These are phyloP conservation scores for Cirrhinus mrigala DNA, from an alignment of 2,797 vertebrate genomes.

Conservation along the genomic window DNA sequence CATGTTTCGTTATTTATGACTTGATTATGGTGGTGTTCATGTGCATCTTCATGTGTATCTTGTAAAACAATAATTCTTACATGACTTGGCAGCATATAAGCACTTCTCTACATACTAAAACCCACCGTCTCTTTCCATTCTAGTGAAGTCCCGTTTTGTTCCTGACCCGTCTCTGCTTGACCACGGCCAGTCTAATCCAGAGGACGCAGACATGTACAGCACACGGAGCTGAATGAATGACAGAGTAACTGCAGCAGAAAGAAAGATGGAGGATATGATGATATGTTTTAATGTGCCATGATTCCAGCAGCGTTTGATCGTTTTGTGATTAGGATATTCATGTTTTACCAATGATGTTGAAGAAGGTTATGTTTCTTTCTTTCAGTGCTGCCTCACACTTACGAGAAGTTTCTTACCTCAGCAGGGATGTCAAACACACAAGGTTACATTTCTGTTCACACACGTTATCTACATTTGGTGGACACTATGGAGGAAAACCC, in stretches of 20 bases:
- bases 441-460: background rate
- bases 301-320: conserved; percentile 6
- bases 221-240: conserved; percentile 71
- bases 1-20: too few relatives aligned
- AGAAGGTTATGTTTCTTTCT: background rate
- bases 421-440: conserved; percentile 18
- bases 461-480: background rate
- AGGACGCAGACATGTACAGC: conserved; percentile 86
- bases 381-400: conserved; percentile 4
- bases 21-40: too few relatives aligned
- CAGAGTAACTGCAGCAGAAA: background rate
- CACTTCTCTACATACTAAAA: background rate
- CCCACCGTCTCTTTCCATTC: background rate
- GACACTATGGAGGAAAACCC: background rate
- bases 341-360: conserved; percentile 1
- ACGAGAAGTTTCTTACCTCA: background rate
- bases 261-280: background rate
- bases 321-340: background rate
- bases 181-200: conserved; percentile 82
- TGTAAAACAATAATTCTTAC: background rate
- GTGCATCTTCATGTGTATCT: background rate
- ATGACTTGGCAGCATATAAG: background rate
- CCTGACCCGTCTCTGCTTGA: conserved; percentile 79
- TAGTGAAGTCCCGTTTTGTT: conserved; percentile 69
- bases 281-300: conserved; percentile 7